Conservation (phyloP, 2,113 vertebrate genomes). For the pig (Sus scrofa) region DNA sequence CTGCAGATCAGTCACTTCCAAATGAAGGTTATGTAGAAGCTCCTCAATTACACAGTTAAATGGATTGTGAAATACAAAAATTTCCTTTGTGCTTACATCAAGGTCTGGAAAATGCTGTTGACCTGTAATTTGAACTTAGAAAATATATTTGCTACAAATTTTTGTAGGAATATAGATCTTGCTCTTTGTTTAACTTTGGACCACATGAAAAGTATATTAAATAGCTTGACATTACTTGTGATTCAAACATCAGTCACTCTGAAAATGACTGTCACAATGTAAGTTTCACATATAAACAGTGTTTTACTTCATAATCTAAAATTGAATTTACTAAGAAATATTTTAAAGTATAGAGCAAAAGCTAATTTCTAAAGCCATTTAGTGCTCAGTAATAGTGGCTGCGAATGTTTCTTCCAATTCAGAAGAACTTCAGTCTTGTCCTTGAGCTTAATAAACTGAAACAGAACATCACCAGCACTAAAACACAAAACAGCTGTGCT, state of each 20-base stretch:
- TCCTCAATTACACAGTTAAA: slow-evolving; percentile 53
- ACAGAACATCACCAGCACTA: neutral
- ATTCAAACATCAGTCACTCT: neutral
- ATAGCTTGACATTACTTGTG: neutral
- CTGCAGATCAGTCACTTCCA: slow-evolving; percentile 22
- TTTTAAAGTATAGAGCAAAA: slow-evolving; percentile 4
- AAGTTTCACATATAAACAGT: neutral
- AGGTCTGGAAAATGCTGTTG: neutral
- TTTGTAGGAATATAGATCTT: neutral
- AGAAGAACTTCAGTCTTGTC: neutral
- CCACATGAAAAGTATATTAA: neutral
- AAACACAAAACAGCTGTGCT: neutral
- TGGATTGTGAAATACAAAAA: slow-evolving; percentile 56
- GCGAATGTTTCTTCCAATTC: neutral
- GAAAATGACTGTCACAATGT: neutral
- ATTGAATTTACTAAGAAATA: slow-evolving; percentile 2
- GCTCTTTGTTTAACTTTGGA: slow-evolving; percentile 13
- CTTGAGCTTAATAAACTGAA: neutral
- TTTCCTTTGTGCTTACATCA: neutral
- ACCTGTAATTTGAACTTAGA: slow-evolving; percentile 22
- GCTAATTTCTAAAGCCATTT: neutral
- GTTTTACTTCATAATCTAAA: slow-evolving; percentile 14
- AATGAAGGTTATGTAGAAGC: neutral
- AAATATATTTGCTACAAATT: slow-evolving; percentile 1
- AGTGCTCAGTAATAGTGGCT: neutral